Evolutionary conservation across 2,797 vertebrate genomes (phyloP).

Genomic region (Pipistrellus nathusii): DNA sequence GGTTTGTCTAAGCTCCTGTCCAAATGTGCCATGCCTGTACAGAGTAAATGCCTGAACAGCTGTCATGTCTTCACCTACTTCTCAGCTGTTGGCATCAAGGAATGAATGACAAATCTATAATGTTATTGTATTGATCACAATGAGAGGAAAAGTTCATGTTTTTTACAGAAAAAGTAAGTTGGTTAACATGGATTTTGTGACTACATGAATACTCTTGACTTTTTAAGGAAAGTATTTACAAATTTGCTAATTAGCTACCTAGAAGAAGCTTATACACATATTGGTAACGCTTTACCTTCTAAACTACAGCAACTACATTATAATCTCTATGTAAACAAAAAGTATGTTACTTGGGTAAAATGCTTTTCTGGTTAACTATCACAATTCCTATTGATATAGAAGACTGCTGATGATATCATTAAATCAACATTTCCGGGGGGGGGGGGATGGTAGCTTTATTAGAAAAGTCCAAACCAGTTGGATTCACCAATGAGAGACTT

Average conservation of each 20-base stretch:
- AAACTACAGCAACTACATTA: constrained; percentile 26
- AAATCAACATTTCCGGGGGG: constrained; percentile 57
- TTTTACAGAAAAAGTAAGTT: constrained; percentile 37
- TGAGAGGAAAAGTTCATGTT: constrained; percentile 42
- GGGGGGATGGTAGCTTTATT: background rate
- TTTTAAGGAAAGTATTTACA: constrained; percentile 59
- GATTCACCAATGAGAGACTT: constrained; percentile 41
- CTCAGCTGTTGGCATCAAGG: background rate
- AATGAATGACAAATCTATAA: constrained; percentile 54
- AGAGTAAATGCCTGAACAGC: constrained; percentile 51
- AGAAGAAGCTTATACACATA: constrained; percentile 21
- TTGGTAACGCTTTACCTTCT: constrained; percentile 2
- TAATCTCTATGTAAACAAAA: constrained; percentile 17
- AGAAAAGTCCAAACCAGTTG: background rate
- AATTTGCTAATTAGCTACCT: constrained; percentile 51
- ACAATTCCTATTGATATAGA: background rate
- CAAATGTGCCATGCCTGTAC: background rate
- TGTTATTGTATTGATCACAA: constrained; percentile 18
- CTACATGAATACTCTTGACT: constrained; percentile 26
- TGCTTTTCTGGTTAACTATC: background rate
- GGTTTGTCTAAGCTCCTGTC: constrained; percentile 17
- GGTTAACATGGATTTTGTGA: background rate
- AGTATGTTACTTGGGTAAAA: background rate
- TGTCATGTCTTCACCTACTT: constrained; percentile 2
- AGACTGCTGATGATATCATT: constrained; percentile 20